These are phyloP conservation scores for Neuroterus valhalla DNA, from an alignment of 1,140 invertebrate species.

Conservation along the genomic window DNA sequence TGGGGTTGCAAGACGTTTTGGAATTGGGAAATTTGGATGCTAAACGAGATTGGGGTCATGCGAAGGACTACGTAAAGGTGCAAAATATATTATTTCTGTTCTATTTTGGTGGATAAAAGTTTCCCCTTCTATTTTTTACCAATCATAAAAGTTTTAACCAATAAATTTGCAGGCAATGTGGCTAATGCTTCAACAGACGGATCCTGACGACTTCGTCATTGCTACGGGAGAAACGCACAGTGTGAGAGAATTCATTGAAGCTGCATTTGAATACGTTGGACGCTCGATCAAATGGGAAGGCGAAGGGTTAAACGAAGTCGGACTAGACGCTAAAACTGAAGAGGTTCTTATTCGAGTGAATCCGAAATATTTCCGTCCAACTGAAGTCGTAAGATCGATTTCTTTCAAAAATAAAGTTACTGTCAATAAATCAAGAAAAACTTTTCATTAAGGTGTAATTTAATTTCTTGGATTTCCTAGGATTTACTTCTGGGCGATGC, in stretches of 20 bases:
- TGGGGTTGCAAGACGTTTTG: slow-evolving; percentile 90
- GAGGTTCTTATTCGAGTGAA: slow-evolving; percentile 93
- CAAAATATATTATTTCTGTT: slow-evolving; percentile 41
- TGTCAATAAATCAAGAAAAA: slow-evolving; percentile 13
- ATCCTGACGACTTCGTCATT: slow-evolving; percentile 97
- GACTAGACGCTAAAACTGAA: slow-evolving; percentile 87
- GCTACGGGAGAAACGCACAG: slow-evolving; percentile 96
- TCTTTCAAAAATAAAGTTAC: slow-evolving; percentile 15
- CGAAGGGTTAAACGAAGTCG: slow-evolving; percentile 88
- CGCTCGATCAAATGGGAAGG: slow-evolving; percentile 90
- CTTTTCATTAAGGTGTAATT: not conserved
- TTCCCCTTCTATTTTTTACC: not conserved
- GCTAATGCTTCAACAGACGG: slow-evolving; percentile 97
- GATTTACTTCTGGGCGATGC: slow-evolving; percentile 93
- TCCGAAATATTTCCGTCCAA: slow-evolving; percentile 94
- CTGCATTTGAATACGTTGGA: slow-evolving; percentile 88
- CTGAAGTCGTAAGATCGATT: slow-evolving; percentile 30
- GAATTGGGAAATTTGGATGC: slow-evolving; percentile 98
- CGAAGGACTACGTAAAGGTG: slow-evolving; percentile 98
- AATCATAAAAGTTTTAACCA: not conserved
- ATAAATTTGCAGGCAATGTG: slow-evolving; percentile 92
- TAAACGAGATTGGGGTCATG: slow-evolving; percentile 99
- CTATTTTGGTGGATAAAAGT: not conserved
- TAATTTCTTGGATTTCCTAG: slow-evolving; percentile 73
- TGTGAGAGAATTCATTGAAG: slow-evolving; percentile 97